Conservation (phyloP, 2,113 vertebrate genomes). For the Hemichromis elongatus region DNA sequence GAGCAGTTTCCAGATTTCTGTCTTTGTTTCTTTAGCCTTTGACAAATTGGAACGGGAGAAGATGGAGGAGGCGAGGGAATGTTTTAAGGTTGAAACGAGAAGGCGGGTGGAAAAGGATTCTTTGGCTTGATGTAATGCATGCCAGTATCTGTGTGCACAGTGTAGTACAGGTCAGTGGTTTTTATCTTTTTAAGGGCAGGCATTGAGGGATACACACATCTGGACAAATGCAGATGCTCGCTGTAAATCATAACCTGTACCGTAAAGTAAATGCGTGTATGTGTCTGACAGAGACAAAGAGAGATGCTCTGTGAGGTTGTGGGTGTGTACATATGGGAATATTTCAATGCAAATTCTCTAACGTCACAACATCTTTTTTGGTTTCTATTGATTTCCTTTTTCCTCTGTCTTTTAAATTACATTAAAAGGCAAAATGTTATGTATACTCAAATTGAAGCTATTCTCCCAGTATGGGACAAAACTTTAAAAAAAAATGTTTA, state of each 20-base stretch:
- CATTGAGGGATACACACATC: constrained; percentile 69
- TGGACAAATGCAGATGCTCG: constrained; percentile 66
- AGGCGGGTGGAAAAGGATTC: constrained; percentile 50
- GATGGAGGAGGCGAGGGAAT: constrained; percentile 56
- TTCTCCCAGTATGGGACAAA: not conserved
- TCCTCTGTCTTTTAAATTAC: not conserved
- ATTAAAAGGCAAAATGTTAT: not conserved
- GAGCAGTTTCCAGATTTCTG: constrained; percentile 43
- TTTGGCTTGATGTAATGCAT: constrained; percentile 67
- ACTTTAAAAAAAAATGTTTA: not conserved
- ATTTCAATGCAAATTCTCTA: constrained; percentile 9
- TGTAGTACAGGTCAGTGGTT: constrained; percentile 62
- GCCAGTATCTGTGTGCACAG: constrained; percentile 60
- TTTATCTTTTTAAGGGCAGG: constrained; percentile 65
- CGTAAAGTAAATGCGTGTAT: constrained; percentile 32
- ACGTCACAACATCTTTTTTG: not conserved
- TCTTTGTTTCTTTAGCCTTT: constrained; percentile 70
- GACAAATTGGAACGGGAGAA: constrained; percentile 64
- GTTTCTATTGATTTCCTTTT: not conserved
- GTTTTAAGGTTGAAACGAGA: constrained; percentile 48
- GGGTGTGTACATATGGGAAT: not conserved
- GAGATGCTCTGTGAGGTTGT: constrained; percentile 31
- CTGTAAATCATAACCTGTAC: constrained; percentile 62
- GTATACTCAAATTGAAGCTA: not conserved
- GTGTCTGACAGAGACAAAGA: constrained; percentile 29